Conservation (phyloP, 2,113 vertebrate genomes). For the Periophthalmodon schlosseri region DNA sequence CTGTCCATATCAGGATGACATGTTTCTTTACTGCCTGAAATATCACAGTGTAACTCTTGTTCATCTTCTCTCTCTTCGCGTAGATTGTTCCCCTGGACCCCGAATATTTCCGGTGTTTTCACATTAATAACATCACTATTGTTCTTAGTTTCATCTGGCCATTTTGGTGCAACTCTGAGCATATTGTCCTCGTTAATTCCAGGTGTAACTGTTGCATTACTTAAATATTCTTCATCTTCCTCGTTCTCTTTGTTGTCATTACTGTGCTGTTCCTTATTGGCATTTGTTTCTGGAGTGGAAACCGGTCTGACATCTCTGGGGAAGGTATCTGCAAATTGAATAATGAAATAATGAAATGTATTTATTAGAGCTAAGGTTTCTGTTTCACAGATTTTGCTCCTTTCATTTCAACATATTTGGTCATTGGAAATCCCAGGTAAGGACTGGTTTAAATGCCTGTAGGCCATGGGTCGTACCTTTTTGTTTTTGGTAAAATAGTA, state of each 20-base stretch:
- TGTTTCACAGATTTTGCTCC: no score
- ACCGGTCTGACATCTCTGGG: neutral
- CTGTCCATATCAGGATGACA: neutral
- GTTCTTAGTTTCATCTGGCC: neutral
- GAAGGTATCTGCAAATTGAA: neutral
- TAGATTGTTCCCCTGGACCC: neutral
- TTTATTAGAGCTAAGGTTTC: no score
- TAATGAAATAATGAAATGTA: neutral
- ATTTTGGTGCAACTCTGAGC: neutral
- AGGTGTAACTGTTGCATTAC: neutral
- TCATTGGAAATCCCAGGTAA: no score
- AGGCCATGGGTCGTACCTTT: conserved; percentile 25
- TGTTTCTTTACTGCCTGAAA: neutral
- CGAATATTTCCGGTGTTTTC: neutral
- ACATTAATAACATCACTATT: neutral
- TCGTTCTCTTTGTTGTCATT: neutral
- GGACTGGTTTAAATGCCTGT: neutral
- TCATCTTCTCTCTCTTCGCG: neutral
- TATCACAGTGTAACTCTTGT: neutral
- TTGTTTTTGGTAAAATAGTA: conserved; percentile 64
- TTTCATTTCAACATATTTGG: no score
- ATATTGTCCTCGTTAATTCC: neutral
- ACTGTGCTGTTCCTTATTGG: neutral
- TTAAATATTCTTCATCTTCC: neutral
- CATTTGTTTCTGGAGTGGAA: neutral